phyloP scores from a whole-genome alignment of 2,888 invertebrate genomes.

The Luperina nickerlii region DNA sequence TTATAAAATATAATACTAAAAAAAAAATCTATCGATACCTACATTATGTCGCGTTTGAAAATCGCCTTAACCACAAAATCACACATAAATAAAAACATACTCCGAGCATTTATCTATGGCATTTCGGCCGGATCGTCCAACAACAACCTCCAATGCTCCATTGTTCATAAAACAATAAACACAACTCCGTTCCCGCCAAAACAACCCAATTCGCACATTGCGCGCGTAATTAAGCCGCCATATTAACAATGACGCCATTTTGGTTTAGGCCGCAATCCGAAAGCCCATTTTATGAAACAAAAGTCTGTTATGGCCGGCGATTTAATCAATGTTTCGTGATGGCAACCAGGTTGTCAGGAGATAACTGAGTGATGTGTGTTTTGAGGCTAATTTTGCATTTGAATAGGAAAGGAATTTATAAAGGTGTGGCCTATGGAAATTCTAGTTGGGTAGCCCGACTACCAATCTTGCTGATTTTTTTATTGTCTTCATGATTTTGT shows the following conservation, averaged over 20 bases:
- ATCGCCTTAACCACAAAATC: neutral
- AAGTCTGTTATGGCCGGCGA: constrained; percentile 25
- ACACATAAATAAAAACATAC: neutral
- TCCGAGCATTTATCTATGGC: neutral
- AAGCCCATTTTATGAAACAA: constrained; percentile 52
- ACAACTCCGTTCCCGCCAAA: neutral
- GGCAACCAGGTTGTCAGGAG: constrained; percentile 18
- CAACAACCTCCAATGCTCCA: neutral
- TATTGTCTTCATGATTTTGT: no score
- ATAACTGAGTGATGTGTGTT: constrained; percentile 9
- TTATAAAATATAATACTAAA: no score
- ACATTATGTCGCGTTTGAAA: no score
- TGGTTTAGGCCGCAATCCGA: constrained; percentile 13
- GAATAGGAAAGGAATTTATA: neutral
- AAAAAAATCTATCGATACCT: no score
- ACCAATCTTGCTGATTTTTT: no score
- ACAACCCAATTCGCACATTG: constrained; percentile 28
- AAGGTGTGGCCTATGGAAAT: neutral
- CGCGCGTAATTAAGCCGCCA: constrained; percentile 37
- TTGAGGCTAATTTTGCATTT: neutral
- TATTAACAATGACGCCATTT: constrained; percentile 28
- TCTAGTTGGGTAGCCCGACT: no score
- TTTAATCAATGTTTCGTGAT: constrained; percentile 51
- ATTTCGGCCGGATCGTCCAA: neutral
- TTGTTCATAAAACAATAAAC: constrained; percentile 46